Conservation (phyloP, 2,888 invertebrate genomes). For the Xestia c-nigrum region DNA sequence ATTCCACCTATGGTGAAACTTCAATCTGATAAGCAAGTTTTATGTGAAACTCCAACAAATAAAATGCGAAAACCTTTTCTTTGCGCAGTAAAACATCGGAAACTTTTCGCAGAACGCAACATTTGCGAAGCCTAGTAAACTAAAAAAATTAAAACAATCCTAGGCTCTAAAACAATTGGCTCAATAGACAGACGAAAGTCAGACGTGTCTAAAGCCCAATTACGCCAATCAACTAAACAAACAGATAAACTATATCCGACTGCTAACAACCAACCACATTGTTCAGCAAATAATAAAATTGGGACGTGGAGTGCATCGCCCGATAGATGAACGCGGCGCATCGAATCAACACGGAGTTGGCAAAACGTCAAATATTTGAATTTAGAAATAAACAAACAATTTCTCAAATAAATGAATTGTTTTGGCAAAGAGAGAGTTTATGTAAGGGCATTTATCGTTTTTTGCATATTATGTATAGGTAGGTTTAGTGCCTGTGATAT, state of each 20-base stretch:
- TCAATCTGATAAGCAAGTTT: constrained; percentile 28
- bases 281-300: constrained; percentile 70
- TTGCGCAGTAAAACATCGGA: neutral
- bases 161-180: constrained; percentile 26
- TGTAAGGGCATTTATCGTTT: constrained; percentile 53
- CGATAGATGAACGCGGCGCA: constrained; percentile 70
- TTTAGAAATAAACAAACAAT: constrained; percentile 70
- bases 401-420: constrained; percentile 62
- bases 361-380: constrained; percentile 68
- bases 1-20: constrained; percentile 11
- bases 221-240: constrained; percentile 54
- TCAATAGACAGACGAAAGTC: constrained; percentile 28
- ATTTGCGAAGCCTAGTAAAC: neutral
- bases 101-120: neutral
- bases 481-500: neutral
- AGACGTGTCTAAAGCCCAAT: constrained; percentile 37
- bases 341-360: constrained; percentile 67
- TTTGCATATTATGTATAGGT: neutral
- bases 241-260: constrained; percentile 59
- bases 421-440: constrained; percentile 59
- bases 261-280: constrained; percentile 36
- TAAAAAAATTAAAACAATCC: constrained; percentile 9
- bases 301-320: constrained; percentile 76
- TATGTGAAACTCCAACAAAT: constrained; percentile 32
- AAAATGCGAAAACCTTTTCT: constrained; percentile 5